Evolutionary conservation across 2,113 vertebrate genomes (phyloP).

Genomic region (Lepidothrix coronata): DNA sequence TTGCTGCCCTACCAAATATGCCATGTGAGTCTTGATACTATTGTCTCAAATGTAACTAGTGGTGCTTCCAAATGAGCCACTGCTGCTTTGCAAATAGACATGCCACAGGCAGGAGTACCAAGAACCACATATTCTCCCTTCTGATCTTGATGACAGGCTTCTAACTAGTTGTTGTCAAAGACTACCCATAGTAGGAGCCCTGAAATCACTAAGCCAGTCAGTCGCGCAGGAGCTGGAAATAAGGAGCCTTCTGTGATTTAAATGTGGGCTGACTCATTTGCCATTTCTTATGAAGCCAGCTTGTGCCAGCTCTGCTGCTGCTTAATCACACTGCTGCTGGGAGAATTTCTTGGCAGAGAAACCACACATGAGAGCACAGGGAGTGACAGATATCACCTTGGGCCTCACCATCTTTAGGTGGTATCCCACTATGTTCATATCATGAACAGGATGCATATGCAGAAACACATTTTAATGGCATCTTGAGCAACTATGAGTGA

Average conservation of each 20-base stretch:
- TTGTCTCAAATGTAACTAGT: not conserved
- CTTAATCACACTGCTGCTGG: not conserved
- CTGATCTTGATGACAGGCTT: not conserved
- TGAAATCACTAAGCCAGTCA: not conserved
- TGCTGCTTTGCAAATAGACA: not conserved
- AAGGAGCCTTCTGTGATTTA: not conserved
- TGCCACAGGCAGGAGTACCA: not conserved
- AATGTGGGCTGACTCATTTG: not conserved
- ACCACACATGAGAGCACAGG: not conserved
- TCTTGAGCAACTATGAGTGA: not conserved
- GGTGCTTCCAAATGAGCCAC: not conserved
- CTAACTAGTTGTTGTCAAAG: not conserved
- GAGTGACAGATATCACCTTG: not conserved
- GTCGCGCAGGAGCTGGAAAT: not conserved
- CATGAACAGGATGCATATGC: not conserved
- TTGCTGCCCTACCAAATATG: not conserved
- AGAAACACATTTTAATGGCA: not conserved
- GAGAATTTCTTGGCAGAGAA: not conserved
- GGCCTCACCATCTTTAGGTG: not conserved
- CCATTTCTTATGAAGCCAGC: not conserved
- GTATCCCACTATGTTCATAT: not conserved
- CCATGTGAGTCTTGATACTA: accelerated
- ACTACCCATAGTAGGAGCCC: not conserved
- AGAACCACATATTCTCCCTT: not conserved
- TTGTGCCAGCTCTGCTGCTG: not conserved